These are phyloP conservation scores for Eleutherodactylus coqui DNA, from an alignment of 2,797 vertebrate species.

Conservation along the genomic window DNA sequence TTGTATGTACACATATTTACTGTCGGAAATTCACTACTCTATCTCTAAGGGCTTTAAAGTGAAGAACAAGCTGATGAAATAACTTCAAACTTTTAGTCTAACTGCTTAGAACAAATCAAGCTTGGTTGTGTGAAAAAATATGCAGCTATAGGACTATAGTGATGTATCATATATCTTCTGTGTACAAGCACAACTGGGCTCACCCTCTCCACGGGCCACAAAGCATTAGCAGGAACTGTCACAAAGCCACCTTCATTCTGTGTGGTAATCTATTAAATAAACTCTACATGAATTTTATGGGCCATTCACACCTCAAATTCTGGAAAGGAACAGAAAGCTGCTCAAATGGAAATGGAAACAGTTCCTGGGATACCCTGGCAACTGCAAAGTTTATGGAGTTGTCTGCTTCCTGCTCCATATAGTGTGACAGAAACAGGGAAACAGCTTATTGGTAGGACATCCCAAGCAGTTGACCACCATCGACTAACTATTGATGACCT, in stretches of 20 bases:
- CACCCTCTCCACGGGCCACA: background rate
- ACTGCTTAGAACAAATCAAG: background rate
- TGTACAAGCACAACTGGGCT: background rate
- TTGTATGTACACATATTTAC: background rate
- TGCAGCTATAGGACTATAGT: background rate
- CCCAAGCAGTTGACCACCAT: too few relatives aligned
- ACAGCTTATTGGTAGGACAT: too few relatives aligned
- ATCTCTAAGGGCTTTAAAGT: background rate
- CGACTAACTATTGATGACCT: too few relatives aligned
- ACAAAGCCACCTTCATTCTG: background rate
- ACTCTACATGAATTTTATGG: background rate
- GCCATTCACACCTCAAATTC: too few relatives aligned
- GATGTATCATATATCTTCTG: background rate
- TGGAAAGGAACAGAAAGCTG: too few relatives aligned
- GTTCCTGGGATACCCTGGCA: too few relatives aligned
- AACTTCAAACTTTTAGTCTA: background rate
- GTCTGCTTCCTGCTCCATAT: too few relatives aligned
- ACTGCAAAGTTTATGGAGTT: too few relatives aligned
- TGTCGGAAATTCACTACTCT: background rate
- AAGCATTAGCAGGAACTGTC: background rate
- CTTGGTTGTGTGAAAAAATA: slow-evolving; percentile 9
- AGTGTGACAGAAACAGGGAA: too few relatives aligned
- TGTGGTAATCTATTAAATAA: background rate
- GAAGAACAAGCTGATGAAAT: background rate
- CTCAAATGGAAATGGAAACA: too few relatives aligned